Evolutionary conservation across 2,888 invertebrate species (phyloP).

Genomic region (Papilio demoleus): DNA sequence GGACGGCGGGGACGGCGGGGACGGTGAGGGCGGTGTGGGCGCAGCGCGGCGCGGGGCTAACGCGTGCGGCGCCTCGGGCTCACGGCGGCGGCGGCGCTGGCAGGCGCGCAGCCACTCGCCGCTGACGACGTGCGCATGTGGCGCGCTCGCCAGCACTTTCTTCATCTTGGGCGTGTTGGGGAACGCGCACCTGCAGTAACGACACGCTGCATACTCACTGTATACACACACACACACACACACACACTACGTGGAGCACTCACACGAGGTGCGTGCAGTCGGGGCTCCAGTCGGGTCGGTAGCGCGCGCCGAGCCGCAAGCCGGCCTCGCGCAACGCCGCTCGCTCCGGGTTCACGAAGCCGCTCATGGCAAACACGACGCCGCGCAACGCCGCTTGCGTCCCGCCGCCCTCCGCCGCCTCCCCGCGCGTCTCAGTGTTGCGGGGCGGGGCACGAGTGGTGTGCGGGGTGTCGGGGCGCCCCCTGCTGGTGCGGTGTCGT

Average conservation of each 20-base stretch:
- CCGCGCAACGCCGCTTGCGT: slow-evolving; percentile 74
- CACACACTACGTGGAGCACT: too few relatives aligned
- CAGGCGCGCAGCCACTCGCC: slow-evolving; percentile 91
- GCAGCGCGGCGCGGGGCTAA: slow-evolving; percentile 28
- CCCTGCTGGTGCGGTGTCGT: too few relatives aligned
- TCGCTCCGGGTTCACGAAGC: slow-evolving; percentile 92
- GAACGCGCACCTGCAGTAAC: slow-evolving; percentile 93
- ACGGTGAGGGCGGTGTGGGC: slow-evolving; percentile 46
- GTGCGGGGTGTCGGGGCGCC: neutral
- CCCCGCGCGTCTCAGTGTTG: neutral
- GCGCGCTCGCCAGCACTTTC: slow-evolving; percentile 82
- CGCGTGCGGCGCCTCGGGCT: slow-evolving; percentile 80
- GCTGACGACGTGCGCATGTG: slow-evolving; percentile 84
- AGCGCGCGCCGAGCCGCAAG: slow-evolving; percentile 90
- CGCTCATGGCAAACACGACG: slow-evolving; percentile 92
- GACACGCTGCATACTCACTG: slow-evolving; percentile 73
- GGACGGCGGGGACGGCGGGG: too few relatives aligned
- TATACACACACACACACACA: too few relatives aligned
- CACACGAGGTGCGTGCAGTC: slow-evolving; percentile 94
- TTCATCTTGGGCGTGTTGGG: slow-evolving; percentile 94
- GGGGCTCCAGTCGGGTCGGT: slow-evolving; percentile 89
- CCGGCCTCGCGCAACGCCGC: slow-evolving; percentile 87
- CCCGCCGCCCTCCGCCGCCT: slow-evolving; percentile 33
- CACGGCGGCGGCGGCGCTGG: slow-evolving; percentile 80
- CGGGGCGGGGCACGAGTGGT: too few relatives aligned